Evolutionary conservation across 2,113 vertebrate genomes (phyloP).

Genomic region (Macrotis lagotis): DNA sequence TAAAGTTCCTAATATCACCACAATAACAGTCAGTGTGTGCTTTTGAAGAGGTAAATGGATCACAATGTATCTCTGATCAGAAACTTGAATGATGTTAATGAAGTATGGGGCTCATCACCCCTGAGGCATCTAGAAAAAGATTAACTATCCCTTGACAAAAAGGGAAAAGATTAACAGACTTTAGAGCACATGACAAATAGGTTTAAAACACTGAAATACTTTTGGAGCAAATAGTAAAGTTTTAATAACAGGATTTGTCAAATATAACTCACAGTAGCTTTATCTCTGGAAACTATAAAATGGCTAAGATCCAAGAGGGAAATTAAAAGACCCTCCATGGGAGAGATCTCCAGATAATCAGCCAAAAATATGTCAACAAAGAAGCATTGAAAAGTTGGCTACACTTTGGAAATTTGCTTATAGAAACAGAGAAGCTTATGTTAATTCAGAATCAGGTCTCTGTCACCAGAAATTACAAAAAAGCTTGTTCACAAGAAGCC

Average conservation of each 20-base stretch:
- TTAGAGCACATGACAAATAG: neutral
- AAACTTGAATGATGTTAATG: neutral
- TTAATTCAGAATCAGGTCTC: neutral
- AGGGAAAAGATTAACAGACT: neutral
- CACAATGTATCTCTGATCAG: neutral
- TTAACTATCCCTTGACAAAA: neutral
- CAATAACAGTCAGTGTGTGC: neutral
- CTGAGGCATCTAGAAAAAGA: neutral
- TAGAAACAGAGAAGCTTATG: neutral
- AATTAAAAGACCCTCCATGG: neutral
- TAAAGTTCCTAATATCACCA: neutral
- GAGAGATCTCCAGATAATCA: neutral
- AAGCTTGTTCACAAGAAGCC: neutral
- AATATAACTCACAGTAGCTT: neutral
- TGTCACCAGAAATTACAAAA: neutral
- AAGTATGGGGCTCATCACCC: neutral
- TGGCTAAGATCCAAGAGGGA: neutral
- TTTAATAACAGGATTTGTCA: neutral
- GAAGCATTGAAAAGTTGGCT: neutral
- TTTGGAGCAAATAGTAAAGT: neutral
- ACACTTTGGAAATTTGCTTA: neutral
- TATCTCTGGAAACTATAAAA: neutral
- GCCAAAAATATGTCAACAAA: neutral
- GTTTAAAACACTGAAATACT: neutral
- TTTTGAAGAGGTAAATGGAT: neutral